Conservation (phyloP, 2,113 vertebrate species). For the Sinocyclocheilus grahami region DNA sequence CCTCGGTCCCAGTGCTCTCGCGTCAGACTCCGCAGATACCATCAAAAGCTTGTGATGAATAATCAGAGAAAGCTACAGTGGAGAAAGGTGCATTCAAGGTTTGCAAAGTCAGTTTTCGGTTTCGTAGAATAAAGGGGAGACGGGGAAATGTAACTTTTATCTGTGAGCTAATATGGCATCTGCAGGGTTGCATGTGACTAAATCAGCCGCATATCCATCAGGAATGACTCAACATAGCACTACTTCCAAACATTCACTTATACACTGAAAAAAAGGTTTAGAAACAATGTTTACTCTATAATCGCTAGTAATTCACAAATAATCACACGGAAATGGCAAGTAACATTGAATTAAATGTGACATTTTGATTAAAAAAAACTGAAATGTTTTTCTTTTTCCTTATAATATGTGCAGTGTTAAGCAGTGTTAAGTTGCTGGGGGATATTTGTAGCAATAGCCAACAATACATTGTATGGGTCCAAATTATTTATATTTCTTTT, state of each 20-base stretch:
- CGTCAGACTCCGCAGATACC: constrained; percentile 31
- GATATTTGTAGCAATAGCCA: too few relatives aligned
- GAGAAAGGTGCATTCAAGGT: constrained; percentile 40
- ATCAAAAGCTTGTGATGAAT: constrained; percentile 47
- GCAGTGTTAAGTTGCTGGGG: too few relatives aligned
- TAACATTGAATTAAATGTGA: too few relatives aligned
- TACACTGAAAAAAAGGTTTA: too few relatives aligned
- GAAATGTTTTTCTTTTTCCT: too few relatives aligned
- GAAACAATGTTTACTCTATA: not conserved
- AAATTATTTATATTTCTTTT: too few relatives aligned
- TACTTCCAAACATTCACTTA: not conserved
- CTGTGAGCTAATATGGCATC: not conserved
- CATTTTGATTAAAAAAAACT: too few relatives aligned
- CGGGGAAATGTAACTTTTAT: too few relatives aligned
- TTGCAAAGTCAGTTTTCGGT: constrained; percentile 40
- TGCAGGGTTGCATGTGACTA: not conserved
- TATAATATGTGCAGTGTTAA: too few relatives aligned
- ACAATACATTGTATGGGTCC: too few relatives aligned
- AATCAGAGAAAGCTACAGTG: constrained; percentile 46
- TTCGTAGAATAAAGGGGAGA: constrained; percentile 37
- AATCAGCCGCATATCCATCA: not conserved
- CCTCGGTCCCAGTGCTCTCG: constrained; percentile 7
- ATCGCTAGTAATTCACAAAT: not conserved
- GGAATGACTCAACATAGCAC: not conserved
- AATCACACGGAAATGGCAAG: too few relatives aligned